A percentile compares a stretch with the other conserved stretches of the same genome.
Evolutionary conservation across 2,888 invertebrate genomes (phyloP).

Genomic region (Tribolium freemani): DNA sequence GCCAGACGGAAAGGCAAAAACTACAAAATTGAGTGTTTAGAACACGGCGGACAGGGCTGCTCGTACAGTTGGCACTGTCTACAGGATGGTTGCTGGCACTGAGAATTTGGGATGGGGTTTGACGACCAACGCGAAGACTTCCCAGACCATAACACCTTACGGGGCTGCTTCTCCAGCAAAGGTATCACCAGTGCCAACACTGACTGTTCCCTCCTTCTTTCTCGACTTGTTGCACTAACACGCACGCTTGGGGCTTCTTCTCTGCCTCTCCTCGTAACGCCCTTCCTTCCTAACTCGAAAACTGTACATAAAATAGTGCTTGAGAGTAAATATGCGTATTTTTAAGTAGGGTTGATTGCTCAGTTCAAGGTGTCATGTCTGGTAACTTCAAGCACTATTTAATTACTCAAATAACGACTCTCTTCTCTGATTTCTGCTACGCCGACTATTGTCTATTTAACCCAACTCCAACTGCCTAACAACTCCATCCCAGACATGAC

Average conservation of each 20-base stretch:
- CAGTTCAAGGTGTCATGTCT: slow-evolving; percentile 59
- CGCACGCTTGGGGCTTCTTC: slow-evolving; percentile 7
- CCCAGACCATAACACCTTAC: slow-evolving; percentile 49
- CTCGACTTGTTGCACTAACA: not conserved
- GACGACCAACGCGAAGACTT: slow-evolving; percentile 74
- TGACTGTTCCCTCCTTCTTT: slow-evolving; percentile 18
- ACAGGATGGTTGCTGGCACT: slow-evolving; percentile 83
- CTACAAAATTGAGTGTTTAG: slow-evolving; percentile 68
- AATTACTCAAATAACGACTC: slow-evolving; percentile 21
- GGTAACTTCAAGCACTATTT: slow-evolving; percentile 60
- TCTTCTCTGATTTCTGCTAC: slow-evolving; percentile 38
- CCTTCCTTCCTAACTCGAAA: not conserved
- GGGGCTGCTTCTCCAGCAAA: slow-evolving; percentile 50
- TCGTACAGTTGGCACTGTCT: slow-evolving; percentile 83
- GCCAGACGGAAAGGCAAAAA: slow-evolving; percentile 10
- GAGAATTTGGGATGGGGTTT: slow-evolving; percentile 81
- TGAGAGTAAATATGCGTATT: slow-evolving; percentile 51
- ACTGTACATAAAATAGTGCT: slow-evolving; percentile 57
- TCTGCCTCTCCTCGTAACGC: not conserved
- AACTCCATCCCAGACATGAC: slow-evolving; percentile 58
- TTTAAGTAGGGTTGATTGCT: slow-evolving; percentile 1
- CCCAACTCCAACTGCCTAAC: slow-evolving; percentile 30
- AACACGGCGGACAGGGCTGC: slow-evolving; percentile 85
- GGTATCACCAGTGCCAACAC: slow-evolving; percentile 50
- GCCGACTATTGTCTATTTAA: slow-evolving; percentile 35